Percentiles rank a stretch among this genome's conserved stretches.
These are phyloP conservation scores for Gasteruption jaculator DNA, from an alignment of 2,888 invertebrate species.

Conservation along the genomic window DNA sequence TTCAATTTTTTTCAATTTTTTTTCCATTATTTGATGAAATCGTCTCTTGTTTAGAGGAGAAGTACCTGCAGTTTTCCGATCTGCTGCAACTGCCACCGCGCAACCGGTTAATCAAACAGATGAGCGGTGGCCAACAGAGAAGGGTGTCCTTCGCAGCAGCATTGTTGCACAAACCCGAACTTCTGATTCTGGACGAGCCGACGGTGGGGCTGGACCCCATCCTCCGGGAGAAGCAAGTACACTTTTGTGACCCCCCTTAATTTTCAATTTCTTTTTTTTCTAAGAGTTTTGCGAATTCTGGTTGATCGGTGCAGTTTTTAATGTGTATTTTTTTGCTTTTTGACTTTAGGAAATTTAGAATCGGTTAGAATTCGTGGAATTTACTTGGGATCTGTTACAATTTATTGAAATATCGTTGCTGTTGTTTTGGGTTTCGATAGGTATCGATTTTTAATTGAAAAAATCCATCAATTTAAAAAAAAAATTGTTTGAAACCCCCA, in stretches of 20 bases:
- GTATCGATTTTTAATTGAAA: not conserved
- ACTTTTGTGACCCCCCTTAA: conserved; percentile 18
- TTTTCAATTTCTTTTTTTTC: too few relatives aligned
- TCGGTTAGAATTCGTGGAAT: too few relatives aligned
- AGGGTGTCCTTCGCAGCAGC: conserved; percentile 86
- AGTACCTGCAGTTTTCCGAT: conserved; percentile 65
- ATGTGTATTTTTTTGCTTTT: not conserved
- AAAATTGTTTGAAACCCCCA: too few relatives aligned
- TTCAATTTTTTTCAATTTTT: not conserved
- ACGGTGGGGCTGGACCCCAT: conserved; percentile 93
- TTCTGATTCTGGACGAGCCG: conserved; percentile 87
- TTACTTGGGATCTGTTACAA: too few relatives aligned
- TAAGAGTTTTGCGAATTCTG: too few relatives aligned
- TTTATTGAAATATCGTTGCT: too few relatives aligned
- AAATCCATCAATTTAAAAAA: too few relatives aligned
- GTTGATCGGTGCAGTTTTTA: conserved; percentile 1
- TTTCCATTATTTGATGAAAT: too few relatives aligned
- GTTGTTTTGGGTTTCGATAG: not conserved
- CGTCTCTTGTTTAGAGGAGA: conserved; percentile 53
- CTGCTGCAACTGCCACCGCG: conserved; percentile 74
- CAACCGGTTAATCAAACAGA: conserved; percentile 62
- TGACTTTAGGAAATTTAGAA: not conserved
- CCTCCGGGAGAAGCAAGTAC: conserved; percentile 69
- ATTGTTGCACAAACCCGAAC: conserved; percentile 80
- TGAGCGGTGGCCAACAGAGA: conserved; percentile 88